These are phyloP conservation scores for Notothenia rossii DNA, from an alignment of 2,113 vertebrate species.

Conservation along the genomic window DNA sequence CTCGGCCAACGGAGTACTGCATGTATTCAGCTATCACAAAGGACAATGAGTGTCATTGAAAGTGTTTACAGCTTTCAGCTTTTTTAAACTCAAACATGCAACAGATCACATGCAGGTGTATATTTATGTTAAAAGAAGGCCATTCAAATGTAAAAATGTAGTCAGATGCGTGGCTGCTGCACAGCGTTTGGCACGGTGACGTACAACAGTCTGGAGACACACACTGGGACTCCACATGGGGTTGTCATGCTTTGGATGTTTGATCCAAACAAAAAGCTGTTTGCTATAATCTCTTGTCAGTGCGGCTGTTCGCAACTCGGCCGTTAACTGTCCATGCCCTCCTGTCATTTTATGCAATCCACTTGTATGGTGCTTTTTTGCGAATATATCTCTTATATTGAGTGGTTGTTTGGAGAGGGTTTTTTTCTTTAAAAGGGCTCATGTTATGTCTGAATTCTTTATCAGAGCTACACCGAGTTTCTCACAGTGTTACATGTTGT, in stretches of 20 bases:
- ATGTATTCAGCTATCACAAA: slow-evolving; percentile 17
- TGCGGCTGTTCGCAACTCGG: neutral
- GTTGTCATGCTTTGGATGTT: slow-evolving; percentile 53
- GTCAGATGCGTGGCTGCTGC: neutral
- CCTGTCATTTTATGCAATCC: slow-evolving; percentile 22
- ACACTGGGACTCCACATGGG: slow-evolving; percentile 38
- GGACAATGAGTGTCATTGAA: slow-evolving; percentile 26
- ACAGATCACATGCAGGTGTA: neutral
- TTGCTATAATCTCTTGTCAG: slow-evolving; percentile 9
- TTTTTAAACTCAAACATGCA: neutral
- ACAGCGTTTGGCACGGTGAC: slow-evolving; percentile 15
- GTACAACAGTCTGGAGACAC: slow-evolving; percentile 8
- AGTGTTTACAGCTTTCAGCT: neutral
- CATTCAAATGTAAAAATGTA: neutral
- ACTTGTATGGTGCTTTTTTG: slow-evolving; percentile 25
- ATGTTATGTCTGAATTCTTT: neutral
- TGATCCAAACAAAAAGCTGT: slow-evolving; percentile 31
- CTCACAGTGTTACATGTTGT: neutral
- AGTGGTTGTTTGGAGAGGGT: neutral
- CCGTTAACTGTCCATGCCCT: neutral
- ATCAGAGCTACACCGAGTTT: neutral
- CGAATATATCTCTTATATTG: neutral
- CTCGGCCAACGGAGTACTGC: slow-evolving; percentile 5
- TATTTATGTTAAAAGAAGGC: neutral
- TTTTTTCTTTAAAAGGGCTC: slow-evolving; percentile 1